Conservation (phyloP, 2,888 invertebrate genomes). For the Ichneumon xanthorius region DNA sequence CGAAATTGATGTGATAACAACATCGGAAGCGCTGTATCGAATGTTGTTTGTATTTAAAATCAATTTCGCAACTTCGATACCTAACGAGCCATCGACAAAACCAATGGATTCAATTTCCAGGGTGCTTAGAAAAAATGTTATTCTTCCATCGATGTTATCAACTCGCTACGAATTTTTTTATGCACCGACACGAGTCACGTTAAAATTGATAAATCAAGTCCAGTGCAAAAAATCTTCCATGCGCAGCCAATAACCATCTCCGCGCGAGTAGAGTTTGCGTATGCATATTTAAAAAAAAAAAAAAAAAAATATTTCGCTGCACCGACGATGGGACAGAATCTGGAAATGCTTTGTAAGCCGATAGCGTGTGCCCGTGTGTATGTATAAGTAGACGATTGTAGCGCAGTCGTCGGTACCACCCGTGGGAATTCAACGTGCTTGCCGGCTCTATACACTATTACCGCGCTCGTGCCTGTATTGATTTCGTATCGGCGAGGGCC, state of each 20-base stretch:
- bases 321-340: background rate
- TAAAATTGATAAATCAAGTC: background rate
- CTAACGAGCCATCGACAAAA: background rate
- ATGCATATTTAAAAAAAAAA: background rate
- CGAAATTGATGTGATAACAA: background rate
- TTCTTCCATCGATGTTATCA: too few relatives aligned
- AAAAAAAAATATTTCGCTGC: background rate
- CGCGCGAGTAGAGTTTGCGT: background rate
- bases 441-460: slow-evolving; percentile 54
- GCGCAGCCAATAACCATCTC: background rate
- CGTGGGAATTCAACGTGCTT: slow-evolving; percentile 44
- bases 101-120: background rate
- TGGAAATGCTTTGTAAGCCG: slow-evolving; percentile 22
- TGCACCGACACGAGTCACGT: background rate
- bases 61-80: background rate
- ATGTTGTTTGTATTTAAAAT: background rate
- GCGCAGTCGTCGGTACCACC: slow-evolving; percentile 43
- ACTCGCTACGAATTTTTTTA: background rate
- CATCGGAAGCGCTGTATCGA: background rate
- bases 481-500: slow-evolving; percentile 67
- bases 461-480: slow-evolving; percentile 65
- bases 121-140: background rate
- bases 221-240: background rate
- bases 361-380: background rate
- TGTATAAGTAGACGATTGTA: slow-evolving; percentile 22